Base-by-base conservation (phyloP, 2,888 invertebrate genomes). In the Rhingia campestris region DNA sequence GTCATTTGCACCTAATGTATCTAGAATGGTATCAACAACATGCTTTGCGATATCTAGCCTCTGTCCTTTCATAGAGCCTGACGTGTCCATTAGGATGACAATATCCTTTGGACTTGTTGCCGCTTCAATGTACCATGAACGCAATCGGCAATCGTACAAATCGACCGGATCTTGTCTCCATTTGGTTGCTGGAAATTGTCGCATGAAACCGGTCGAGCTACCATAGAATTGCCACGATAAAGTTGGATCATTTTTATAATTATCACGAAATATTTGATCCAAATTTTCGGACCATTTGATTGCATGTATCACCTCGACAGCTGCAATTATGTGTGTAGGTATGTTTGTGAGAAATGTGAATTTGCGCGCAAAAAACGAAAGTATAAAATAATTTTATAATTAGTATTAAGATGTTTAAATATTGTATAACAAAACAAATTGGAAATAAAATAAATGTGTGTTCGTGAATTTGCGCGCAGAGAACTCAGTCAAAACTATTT, bases 201-300 rank as follows among this genome's bases (percentile, higher is more conserved):
- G 94, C 95, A 99, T 97, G 91, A 99, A 99, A 47, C 99, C 99
- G 14, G 97, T 96, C 41, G 98, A 95, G 91, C 98, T 98, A 86
- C 99, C 99, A 91, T 99, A 99, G 91, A 98, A 99, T 92, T 99
- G 99, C 98, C 99, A 99, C 4, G 97, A 97, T 49, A 98, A 92
- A 4, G 97, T 95, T 12, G 97, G 96, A 91, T 98, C 97, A 77
- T 94, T 94, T 89, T 95, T 94, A 89, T 96, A 96, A 92, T 98
- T 98, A 89, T 95, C 94, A 87, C 94, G 94, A 92, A 99, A 99
- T 87, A 95, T 96, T 69, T 95, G 94, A 91, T 99, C 98, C 87
- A 99, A 93, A 87, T 96, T 95, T 90, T 97, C 96, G 3, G 99
- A 98, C 99, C 99, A 99, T 89, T 96, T 95, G 82, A 99, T 97